Conservation (phyloP, 2,113 vertebrate genomes). For the Todiramphus chloris region DNA sequence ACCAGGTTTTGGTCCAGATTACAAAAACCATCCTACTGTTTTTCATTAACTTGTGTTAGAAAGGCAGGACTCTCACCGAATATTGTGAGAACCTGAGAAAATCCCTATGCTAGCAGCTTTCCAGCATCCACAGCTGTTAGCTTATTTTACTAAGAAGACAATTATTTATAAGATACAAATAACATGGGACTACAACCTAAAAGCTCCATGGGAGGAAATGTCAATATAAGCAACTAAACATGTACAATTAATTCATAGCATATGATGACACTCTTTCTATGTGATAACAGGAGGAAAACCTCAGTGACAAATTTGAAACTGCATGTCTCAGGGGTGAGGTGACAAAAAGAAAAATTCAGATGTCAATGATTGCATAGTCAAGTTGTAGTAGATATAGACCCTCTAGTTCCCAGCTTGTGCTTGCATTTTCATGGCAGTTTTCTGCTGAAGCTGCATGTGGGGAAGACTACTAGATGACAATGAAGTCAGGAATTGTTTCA, state of each 20-base stretch:
- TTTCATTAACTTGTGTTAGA: too few relatives aligned
- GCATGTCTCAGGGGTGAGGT: background rate
- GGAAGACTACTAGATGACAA: background rate
- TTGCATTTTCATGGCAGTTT: background rate
- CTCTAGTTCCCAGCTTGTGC: background rate
- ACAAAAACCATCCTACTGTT: too few relatives aligned
- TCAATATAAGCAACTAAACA: background rate
- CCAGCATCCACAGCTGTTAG: background rate
- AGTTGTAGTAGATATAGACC: background rate
- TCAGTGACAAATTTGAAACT: background rate
- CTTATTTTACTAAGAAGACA: background rate
- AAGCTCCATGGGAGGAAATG: background rate
- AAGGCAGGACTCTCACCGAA: too few relatives aligned
- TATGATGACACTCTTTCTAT: background rate
- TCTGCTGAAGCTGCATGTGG: background rate
- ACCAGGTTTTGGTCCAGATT: too few relatives aligned
- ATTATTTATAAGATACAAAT: background rate
- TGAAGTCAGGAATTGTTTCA: background rate
- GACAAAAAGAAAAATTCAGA: background rate
- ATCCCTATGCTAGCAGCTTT: too few relatives aligned
- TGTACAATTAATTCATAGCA: background rate
- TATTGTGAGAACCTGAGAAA: too few relatives aligned
- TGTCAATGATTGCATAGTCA: background rate
- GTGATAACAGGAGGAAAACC: background rate
- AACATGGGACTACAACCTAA: background rate